Evolutionary conservation across 2,888 invertebrate genomes (phyloP).

Genomic region (Oconnorella tubifera): DNA sequence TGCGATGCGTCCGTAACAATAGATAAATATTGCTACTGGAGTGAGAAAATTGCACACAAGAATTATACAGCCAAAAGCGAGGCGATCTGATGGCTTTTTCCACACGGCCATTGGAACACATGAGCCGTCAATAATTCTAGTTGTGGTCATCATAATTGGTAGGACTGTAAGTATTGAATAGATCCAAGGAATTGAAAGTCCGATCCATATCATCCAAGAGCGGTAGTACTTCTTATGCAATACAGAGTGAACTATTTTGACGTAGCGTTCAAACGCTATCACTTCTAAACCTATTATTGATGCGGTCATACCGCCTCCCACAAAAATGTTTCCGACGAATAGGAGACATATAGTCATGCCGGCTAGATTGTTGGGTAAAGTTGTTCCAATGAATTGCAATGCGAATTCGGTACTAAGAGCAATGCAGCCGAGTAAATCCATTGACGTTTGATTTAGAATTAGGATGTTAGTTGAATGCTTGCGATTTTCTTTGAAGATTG

Average conservation of each 20-base stretch:
- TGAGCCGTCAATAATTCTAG: neutral
- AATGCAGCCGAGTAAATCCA: neutral
- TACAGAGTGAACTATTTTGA: conserved; percentile 1
- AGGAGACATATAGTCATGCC: neutral
- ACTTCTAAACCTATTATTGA: neutral
- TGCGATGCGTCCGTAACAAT: neutral
- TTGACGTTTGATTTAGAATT: neutral
- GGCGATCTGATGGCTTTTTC: neutral
- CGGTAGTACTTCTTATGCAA: conserved; percentile 1
- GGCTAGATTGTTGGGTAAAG: too few relatives aligned
- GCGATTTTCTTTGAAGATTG: conserved; percentile 5
- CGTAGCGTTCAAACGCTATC: conserved; percentile 3
- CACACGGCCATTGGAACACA: neutral
- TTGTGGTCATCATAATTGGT: neutral
- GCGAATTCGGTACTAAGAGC: neutral
- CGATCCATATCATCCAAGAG: neutral
- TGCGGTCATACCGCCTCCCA: neutral
- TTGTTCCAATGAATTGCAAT: neutral
- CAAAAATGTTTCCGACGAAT: neutral
- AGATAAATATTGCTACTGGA: neutral
- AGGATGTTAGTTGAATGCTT: neutral
- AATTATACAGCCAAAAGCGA: neutral
- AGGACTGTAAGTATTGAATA: neutral
- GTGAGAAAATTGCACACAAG: neutral
- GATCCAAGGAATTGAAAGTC: neutral